Evolutionary conservation across 1,140 invertebrate genomes (phyloP).

Genomic region (Thaumatotibia leucotreta): DNA sequence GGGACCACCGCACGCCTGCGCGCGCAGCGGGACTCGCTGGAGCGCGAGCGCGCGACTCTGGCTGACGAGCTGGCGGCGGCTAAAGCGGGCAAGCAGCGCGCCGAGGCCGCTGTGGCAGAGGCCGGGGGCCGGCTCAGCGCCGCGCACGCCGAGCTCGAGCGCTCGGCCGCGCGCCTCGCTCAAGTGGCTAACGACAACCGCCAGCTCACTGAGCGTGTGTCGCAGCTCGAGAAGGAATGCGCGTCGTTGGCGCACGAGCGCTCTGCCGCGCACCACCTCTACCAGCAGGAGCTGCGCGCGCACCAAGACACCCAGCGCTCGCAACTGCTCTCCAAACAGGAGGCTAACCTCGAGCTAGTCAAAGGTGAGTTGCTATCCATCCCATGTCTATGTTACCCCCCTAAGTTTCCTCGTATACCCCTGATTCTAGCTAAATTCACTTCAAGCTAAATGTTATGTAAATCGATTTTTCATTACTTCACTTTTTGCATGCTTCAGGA

Average conservation of each 20-base stretch:
- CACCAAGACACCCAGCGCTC: slow-evolving; percentile 93
- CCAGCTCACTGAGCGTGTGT: slow-evolving; percentile 87
- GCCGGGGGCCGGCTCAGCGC: slow-evolving; percentile 85
- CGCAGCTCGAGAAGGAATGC: slow-evolving; percentile 91
- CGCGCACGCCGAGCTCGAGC: slow-evolving; percentile 87
- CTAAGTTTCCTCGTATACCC: background rate
- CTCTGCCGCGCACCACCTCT: slow-evolving; percentile 90
- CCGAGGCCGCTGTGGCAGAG: slow-evolving; percentile 81
- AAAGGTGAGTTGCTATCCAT: slow-evolving; percentile 81
- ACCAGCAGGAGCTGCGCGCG: slow-evolving; percentile 92
- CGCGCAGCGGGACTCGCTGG: slow-evolving; percentile 85
- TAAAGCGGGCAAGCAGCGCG: slow-evolving; percentile 80
- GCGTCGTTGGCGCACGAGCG: slow-evolving; percentile 91
- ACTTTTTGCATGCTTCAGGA: slow-evolving; percentile 74
- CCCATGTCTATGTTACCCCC: slow-evolving; percentile 8
- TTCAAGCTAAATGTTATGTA: slow-evolving; percentile 11
- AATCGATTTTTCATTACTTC: slow-evolving; percentile 41
- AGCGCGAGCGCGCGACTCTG: slow-evolving; percentile 88
- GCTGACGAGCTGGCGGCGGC: slow-evolving; percentile 91
- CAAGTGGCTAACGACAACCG: slow-evolving; percentile 86
- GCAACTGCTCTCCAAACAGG: slow-evolving; percentile 89
- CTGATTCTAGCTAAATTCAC: background rate
- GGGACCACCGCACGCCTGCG: slow-evolving; percentile 85
- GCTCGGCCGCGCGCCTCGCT: slow-evolving; percentile 82
- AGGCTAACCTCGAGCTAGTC: slow-evolving; percentile 92